Evolutionary conservation across 92 coral and sea anemone species (phyloP).

Genomic region (Parazoanthus swiftii): DNA sequence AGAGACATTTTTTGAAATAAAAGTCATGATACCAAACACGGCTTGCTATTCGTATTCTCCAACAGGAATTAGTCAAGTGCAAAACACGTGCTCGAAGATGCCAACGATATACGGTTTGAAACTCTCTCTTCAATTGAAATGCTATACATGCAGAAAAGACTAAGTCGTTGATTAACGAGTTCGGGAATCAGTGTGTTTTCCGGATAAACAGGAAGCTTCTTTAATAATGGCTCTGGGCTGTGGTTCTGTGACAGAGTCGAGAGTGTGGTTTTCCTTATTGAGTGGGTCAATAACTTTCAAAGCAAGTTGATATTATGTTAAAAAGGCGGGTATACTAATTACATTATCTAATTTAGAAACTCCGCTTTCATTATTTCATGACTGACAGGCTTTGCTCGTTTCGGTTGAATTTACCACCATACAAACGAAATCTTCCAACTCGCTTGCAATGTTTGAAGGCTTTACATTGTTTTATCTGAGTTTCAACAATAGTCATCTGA

Average conservation of each 20-base stretch:
- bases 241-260: constrained; percentile 10
- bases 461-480: neutral
- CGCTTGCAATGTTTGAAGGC: neutral
- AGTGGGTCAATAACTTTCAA: constrained; percentile 30
- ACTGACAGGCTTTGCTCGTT: neutral
- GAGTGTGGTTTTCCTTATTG: constrained; percentile 4
- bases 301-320: constrained; percentile 34
- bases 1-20: too few species aligned
- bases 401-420: neutral
- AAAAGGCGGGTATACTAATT: constrained; percentile 37
- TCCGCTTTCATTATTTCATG: constrained; percentile 26
- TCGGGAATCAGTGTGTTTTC: neutral
- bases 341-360: constrained; percentile 33
- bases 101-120: neutral
- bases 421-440: neutral
- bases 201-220: neutral
- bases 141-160: neutral
- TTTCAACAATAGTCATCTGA: neutral
- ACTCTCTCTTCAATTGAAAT: neutral
- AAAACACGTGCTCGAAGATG: neutral
- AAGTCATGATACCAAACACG: neutral
- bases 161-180: neutral
- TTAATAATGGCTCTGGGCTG: constrained; percentile 4
- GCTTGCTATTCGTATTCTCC: neutral
- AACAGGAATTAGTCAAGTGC: neutral